A percentile compares a stretch with the other conserved stretches of the same genome.
Evolutionary conservation across 2,888 invertebrate genomes (phyloP).

Genomic region (Sarcophaga carnaria): DNA sequence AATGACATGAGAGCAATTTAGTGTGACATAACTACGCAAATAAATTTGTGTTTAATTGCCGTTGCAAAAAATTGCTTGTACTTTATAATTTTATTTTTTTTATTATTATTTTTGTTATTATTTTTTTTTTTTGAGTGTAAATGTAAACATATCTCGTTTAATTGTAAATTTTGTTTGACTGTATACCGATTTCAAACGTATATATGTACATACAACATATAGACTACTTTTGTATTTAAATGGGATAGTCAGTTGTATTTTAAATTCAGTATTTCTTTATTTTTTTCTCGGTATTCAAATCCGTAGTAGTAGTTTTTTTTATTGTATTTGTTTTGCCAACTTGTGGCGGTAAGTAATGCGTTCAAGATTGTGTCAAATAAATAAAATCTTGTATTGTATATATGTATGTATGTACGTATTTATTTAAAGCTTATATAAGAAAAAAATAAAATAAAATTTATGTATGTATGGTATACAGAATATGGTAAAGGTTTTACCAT

Average conservation of each 20-base stretch:
- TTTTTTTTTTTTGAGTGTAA: constrained; percentile 12
- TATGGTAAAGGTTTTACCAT: too few species aligned
- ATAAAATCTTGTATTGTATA: not conserved
- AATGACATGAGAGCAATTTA: too few species aligned
- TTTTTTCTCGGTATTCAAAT: constrained; percentile 13
- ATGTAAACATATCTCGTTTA: not conserved
- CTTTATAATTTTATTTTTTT: not conserved
- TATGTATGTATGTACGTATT: not conserved
- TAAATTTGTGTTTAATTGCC: too few species aligned
- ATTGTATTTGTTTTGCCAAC: not conserved
- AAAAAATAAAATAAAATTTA: too few species aligned
- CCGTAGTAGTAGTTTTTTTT: not conserved
- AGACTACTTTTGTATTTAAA: constrained; percentile 1
- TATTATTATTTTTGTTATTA: too few species aligned
- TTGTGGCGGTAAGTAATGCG: constrained; percentile 22
- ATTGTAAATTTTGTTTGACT: not conserved
- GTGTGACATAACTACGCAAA: too few species aligned
- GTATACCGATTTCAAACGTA: not conserved
- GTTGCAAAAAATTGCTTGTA: too few species aligned
- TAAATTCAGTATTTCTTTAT: constrained; percentile 4
- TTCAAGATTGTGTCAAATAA: constrained; percentile 43
- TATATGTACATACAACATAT: not conserved
- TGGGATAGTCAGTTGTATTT: not conserved
- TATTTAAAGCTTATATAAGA: not conserved
- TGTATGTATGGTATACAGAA: too few species aligned